Evolutionary conservation across 2,888 invertebrate species (phyloP), one percentile per base, ranked within the genome.

Genomic region (Oscheius sp.): DNA sequence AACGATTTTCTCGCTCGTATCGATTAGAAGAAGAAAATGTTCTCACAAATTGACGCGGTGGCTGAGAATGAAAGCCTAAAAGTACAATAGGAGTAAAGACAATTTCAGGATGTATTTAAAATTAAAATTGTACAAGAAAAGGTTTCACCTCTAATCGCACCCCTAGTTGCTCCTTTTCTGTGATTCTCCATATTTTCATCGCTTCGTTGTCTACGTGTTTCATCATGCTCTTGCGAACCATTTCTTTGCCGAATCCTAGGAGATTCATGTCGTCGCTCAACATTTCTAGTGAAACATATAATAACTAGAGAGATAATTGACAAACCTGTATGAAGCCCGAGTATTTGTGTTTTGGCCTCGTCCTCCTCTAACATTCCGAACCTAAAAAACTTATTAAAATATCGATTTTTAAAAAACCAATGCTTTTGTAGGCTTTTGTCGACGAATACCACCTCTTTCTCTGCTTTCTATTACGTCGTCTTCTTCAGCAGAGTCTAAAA

Each of bases 181-280:
- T 67, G 67, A 38, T 67, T 67, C 24, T 66, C 66, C 32, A 56
- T 59, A 22, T 24, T n/a, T 8, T 64, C 51, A 20, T 64, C 45
- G 30, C 14, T 32, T 17, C 32, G 24, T 28, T 38, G 32, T 49
- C 26, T 30, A 9, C 22, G 49, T 8, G 44, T 32, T 12, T 26
- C 22, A 14, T 36, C 38, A 33, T 38, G 20, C 1, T 62, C 54
- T 17, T 56, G 14, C n/a, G 14, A 14, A 1, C 56, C 56, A 4
- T 64, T 51, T 9, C 38, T 32, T 20, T 51, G 36, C 1, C 33
- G 24, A 6, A 49, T 61, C 47, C 44, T 44, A 4, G 24, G 22
- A 8, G 26, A 12, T 28, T 22, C 32, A 1, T 47, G 26, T 9
- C 49, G 36, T 33, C 49, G 24, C 30, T 64, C 64, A 17, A 38